phyloP scores from a whole-genome alignment of 1,140 invertebrate genomes.

The Apis mellifera region DNA sequence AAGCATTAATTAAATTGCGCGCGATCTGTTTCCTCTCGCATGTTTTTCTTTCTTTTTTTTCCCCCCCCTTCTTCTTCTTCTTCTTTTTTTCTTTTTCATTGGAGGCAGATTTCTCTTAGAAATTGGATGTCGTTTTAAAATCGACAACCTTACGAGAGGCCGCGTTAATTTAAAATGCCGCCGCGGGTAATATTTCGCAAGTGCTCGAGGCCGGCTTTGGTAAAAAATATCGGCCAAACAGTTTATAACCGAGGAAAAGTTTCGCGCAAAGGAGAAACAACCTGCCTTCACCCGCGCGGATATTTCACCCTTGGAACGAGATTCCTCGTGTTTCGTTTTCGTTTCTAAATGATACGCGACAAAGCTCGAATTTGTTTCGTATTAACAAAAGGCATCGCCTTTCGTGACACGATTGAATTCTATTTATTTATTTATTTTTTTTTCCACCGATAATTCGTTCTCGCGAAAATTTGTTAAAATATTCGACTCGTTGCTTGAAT shows the following conservation, averaged over 20 bases:
- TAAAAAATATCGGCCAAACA: constrained; percentile 35
- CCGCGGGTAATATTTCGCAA: constrained; percentile 1
- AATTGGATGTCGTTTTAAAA: constrained; percentile 35
- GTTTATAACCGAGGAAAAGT: constrained; percentile 30
- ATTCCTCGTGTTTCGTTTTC: neutral
- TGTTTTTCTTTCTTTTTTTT: no score
- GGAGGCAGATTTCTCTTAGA: constrained; percentile 21
- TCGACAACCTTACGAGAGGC: constrained; percentile 18
- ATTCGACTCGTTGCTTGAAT: neutral
- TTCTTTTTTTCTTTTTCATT: neutral
- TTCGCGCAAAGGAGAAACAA: neutral
- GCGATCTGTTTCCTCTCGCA: neutral
- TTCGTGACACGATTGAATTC: neutral
- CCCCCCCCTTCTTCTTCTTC: no score
- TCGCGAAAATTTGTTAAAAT: no score
- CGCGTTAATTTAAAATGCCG: constrained; percentile 41
- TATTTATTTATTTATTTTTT: no score
- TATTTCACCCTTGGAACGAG: neutral
- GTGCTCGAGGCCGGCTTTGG: constrained; percentile 15
- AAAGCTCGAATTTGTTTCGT: neutral
- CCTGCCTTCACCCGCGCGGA: no score
- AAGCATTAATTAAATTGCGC: constrained; percentile 28
- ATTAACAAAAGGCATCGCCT: neutral
- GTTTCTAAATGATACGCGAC: neutral
- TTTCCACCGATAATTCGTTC: no score